These are phyloP conservation scores for Macrobrachium rosenbergii DNA, from an alignment of 1,140 invertebrate species.

Conservation along the genomic window DNA sequence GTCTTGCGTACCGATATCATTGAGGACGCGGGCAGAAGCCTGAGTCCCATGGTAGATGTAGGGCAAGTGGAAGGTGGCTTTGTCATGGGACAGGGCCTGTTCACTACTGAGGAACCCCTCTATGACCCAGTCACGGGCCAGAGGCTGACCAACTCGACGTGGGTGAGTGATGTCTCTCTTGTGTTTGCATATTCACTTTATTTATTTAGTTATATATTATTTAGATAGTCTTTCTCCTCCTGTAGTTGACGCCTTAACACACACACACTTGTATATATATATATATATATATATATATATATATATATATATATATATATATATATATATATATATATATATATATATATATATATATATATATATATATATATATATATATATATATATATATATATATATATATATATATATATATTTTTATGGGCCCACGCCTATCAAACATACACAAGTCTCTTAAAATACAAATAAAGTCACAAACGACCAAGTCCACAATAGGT, in stretches of 20 bases:
- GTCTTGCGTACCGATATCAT: slow-evolving; percentile 79
- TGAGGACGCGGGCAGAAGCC: slow-evolving; percentile 82
- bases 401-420: no score
- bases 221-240: background rate
- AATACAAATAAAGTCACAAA: no score
- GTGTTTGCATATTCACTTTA: background rate
- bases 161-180: slow-evolving; percentile 72
- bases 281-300: background rate
- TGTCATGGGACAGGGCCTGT: slow-evolving; percentile 89
- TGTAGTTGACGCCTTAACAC: background rate
- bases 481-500: no score
- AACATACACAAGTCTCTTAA: no score
- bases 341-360: no score
- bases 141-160: slow-evolving; percentile 82
- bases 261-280: no score
- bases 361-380: no score
- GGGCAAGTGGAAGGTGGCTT: slow-evolving; percentile 91
- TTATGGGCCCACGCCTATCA: no score
- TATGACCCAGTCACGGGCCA: slow-evolving; percentile 78
- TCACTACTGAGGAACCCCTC: slow-evolving; percentile 81
- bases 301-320: no score
- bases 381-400: no score
- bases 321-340: no score
- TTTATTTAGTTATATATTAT: background rate
- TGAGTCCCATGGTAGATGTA: slow-evolving; percentile 84